Evolutionary conservation across 2,797 vertebrate species (phyloP).

Genomic region (Peromyscus attwateri): DNA sequence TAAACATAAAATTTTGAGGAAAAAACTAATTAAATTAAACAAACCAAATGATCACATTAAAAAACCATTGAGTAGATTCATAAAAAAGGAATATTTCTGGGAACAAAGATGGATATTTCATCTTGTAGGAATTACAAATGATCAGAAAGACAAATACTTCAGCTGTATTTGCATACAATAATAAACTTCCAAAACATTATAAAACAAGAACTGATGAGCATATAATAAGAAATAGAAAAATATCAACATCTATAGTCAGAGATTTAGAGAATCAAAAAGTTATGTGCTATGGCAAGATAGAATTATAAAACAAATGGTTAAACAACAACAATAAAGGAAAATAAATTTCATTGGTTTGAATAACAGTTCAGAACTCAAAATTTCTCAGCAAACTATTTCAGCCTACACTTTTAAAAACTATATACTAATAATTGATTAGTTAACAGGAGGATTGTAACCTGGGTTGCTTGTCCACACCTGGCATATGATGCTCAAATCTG

Average conservation of each 20-base stretch:
- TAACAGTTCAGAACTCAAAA: neutral
- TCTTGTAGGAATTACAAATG: neutral
- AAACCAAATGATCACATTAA: neutral
- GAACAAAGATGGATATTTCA: neutral
- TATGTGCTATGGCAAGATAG: neutral
- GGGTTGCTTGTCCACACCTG: neutral
- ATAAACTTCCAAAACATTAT: neutral
- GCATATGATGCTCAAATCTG: neutral
- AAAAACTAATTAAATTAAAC: constrained; percentile 9
- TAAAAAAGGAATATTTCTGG: neutral
- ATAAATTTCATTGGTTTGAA: neutral
- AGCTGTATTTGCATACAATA: neutral
- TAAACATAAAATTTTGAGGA: neutral
- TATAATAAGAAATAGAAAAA: constrained; percentile 7
- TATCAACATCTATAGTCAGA: neutral
- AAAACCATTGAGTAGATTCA: neutral
- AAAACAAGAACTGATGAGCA: neutral
- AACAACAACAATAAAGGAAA: neutral
- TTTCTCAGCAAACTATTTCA: constrained; percentile 1
- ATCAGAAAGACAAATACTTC: neutral
- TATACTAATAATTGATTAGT: neutral
- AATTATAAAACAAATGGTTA: neutral
- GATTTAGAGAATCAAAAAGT: neutral
- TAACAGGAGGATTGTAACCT: neutral
- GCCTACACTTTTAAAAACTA: constrained; percentile 1